Base-by-base conservation (phyloP, 2,797 vertebrate genomes). In the Cirrhinus molitorella region DNA sequence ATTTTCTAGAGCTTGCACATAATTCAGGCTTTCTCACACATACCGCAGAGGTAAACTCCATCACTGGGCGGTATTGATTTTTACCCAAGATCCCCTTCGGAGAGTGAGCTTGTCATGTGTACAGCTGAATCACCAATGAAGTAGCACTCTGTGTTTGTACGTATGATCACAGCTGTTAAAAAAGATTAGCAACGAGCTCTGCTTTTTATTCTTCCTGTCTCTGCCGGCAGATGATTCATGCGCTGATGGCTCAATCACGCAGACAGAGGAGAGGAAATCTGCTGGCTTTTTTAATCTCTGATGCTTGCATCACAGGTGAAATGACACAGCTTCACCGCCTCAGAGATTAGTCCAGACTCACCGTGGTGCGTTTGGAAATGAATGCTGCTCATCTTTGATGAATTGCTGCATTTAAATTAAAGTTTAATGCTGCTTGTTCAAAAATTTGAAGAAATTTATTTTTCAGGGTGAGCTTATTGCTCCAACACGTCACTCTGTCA, bases 281-380 rank as follows among this genome's bases (percentile, higher is more conserved):
- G 57, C 43, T 25, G 70, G 21, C 40, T 47, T 66, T 61, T 74
- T 55, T 11, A 37, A 25, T 63, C 57, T 34, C 34, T n/a, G 31
- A 75, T 31, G 47, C 71, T 43, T 82, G 31, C 59, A 51, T 82
- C 70, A 53, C 80, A 66, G 71, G 45, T 82, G 45, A 82, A 75
- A 82, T 43, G n/a, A 75, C 45, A 82, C n/a, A 1, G 57, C n/a
- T 82, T 65, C 19, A 9, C 59, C 34, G 12, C 45, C 13, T 74
- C 45, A 21, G 49, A 82, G 71, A 73, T 63, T 66, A 37, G 71
- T 82, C 59, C n/a, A 51, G 37, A 63, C 71, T 75, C 71, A 53
- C 14, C 19, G 4, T 23, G 16, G 12, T 75, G 9, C 13, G 12
- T 7, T 43, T 80, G n/a, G 19, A 70, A 57, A 21, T 21, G 3